Base-by-base conservation (phyloP, 2,888 invertebrate species). In the Erebia aethiops region DNA sequence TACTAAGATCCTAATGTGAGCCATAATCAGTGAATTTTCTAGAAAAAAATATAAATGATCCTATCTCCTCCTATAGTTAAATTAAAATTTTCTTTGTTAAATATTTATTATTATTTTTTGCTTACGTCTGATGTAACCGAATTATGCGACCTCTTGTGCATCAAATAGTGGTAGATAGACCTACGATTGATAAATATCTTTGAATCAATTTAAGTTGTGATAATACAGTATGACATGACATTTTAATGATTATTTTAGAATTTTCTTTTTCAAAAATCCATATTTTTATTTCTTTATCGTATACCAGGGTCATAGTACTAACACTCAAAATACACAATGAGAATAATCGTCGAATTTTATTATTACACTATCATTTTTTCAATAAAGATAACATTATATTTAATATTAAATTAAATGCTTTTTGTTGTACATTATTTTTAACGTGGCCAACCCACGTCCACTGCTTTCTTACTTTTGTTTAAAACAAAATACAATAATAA, bases 371-470 rank as follows among this genome's bases (percentile, higher is more conserved):
- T 84, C 83, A 81, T 77, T 81, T 77, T 81, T 86, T 86, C 77
- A 83, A 87, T 89, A 86, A 87, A 87, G 87, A 89, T 90, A 89
- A 89, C 86, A 87, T 90, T 90, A 91, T 86, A 88, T 89, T 90
- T 87, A 84, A 90, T 91, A 91, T 88, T 92, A 91, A 92, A 91
- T 92, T 93, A 93, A 93, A 93, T 93, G 93, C 93, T 91, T 92
- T 84, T 81, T 90, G 88, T 93, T 93, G 93, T 92, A 92, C 92
- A 93, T 90, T 62, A 87, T 85, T 84, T 82, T 83, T 78, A 85
- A 85, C 83, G 85, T 84, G 82, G 83, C 82, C 82, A 77, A 76
- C 75, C 79, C 76, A 79, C 82, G 84, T 80, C 79, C 82, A 77
- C 75, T 75, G 77, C 74, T 77, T 77, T 80, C 79, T 79, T 80